A percentile compares a stretch with the other conserved stretches of the same genome.
phyloP scores from a whole-genome alignment of 2,797 vertebrate genomes.

The Ptychobarbus kaznakovi region DNA sequence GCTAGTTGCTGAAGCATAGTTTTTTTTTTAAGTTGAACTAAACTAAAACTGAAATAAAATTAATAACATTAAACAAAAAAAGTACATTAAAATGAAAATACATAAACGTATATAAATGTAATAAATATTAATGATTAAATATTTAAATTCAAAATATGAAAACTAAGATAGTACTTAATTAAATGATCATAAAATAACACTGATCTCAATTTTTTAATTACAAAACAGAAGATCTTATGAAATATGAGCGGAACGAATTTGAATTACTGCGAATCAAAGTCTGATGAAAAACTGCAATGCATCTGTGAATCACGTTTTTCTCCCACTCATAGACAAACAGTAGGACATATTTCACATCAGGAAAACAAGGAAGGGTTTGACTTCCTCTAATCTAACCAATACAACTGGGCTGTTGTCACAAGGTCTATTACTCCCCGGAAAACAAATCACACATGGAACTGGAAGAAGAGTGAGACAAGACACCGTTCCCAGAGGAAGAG shows the following conservation, averaged over 20 bases:
- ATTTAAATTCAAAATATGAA: background rate
- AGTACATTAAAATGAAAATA: background rate
- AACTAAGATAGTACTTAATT: no score
- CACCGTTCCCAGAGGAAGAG: conserved; percentile 50
- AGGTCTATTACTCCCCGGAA: background rate
- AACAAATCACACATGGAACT: conserved; percentile 5
- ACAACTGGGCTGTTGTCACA: background rate
- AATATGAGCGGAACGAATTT: background rate
- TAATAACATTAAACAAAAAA: no score
- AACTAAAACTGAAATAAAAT: no score
- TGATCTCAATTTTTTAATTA: background rate
- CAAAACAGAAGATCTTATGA: background rate
- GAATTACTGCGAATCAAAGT: background rate
- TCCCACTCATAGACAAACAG: background rate
- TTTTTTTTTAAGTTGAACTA: no score
- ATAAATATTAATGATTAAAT: background rate
- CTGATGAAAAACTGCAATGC: background rate
- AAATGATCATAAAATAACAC: background rate
- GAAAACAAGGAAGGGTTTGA: background rate
- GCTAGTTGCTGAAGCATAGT: no score
- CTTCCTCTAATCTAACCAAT: background rate
- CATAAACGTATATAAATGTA: background rate
- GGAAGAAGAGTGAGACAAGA: conserved; percentile 1
- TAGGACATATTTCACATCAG: background rate
- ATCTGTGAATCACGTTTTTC: background rate